phyloP scores from a whole-genome alignment of 2,113 vertebrate genomes.

The Arvicanthis niloticus region DNA sequence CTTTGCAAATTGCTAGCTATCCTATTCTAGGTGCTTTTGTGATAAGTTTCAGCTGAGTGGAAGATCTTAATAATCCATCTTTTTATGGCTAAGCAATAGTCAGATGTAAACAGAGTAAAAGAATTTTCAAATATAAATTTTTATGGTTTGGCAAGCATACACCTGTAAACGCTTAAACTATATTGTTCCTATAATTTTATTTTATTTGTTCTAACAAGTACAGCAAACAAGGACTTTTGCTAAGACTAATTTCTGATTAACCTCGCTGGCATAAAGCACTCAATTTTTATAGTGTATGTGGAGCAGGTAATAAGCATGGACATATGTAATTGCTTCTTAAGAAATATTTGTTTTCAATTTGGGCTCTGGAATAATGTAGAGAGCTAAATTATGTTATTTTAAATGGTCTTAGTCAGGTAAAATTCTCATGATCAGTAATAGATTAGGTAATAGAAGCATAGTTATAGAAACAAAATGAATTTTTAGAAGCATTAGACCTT shows the following conservation, averaged over 20 bases:
- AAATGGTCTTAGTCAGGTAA: conserved; percentile 30
- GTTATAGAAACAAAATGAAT: conserved; percentile 58
- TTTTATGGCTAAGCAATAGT: conserved; percentile 21
- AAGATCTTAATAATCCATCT: conserved; percentile 48
- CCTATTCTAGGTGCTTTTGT: background rate
- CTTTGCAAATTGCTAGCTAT: conserved; percentile 29
- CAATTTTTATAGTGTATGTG: conserved; percentile 52
- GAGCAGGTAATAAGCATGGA: conserved; percentile 3
- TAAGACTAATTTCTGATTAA: conserved; percentile 50
- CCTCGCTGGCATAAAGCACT: conserved; percentile 52
- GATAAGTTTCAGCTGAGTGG: background rate
- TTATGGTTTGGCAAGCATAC: background rate
- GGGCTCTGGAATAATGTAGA: conserved; percentile 33
- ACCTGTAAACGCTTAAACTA: conserved; percentile 18
- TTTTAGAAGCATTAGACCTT: conserved; percentile 56
- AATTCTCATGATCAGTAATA: conserved; percentile 8
- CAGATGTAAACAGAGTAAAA: background rate
- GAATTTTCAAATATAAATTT: conserved; percentile 47
- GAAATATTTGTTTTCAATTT: conserved; percentile 74
- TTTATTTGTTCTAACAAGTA: conserved; percentile 39
- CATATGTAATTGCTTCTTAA: conserved; percentile 63
- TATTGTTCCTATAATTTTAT: background rate
- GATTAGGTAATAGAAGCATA: conserved; percentile 34
- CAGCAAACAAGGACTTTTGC: conserved; percentile 43
- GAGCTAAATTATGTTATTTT: conserved; percentile 58